A percentile compares a stretch with the other conserved stretches of the same genome.
Conservation (phyloP, 2,888 invertebrate species). For the Laspeyria flexula region DNA sequence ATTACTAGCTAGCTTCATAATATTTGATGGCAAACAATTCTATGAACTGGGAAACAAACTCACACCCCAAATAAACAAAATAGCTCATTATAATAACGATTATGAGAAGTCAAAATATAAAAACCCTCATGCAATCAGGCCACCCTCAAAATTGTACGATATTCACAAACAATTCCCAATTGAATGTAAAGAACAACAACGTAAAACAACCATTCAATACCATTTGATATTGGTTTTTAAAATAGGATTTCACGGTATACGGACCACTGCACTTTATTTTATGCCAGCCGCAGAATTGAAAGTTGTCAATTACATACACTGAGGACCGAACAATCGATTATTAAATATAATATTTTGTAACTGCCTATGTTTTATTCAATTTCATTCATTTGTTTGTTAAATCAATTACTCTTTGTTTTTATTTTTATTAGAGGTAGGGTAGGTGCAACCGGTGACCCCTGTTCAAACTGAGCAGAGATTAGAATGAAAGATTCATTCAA, state of each 20-base stretch:
- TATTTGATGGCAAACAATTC: too few relatives aligned
- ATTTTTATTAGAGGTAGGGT: too few relatives aligned
- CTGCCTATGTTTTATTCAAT: background rate
- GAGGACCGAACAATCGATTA: background rate
- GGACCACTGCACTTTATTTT: constrained; percentile 42
- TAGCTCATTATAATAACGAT: too few relatives aligned
- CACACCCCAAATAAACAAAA: too few relatives aligned
- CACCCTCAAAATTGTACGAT: background rate
- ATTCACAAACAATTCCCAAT: background rate
- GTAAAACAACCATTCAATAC: constrained; percentile 25
- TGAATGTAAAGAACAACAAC: constrained; percentile 22
- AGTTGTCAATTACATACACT: background rate
- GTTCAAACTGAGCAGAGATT: too few relatives aligned
- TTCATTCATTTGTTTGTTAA: too few relatives aligned
- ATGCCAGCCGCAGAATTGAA: background rate
- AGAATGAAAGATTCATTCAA: too few relatives aligned
- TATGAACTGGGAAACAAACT: too few relatives aligned
- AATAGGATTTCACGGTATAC: constrained; percentile 32
- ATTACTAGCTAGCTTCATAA: too few relatives aligned
- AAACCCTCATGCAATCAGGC: too few relatives aligned
- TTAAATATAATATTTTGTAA: background rate
- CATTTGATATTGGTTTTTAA: constrained; percentile 43
- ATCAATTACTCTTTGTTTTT: too few relatives aligned
- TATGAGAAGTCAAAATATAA: background rate
- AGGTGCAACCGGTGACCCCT: too few relatives aligned